A percentile compares a stretch with the other conserved stretches of the same genome.
Evolutionary conservation across 2,113 vertebrate species (phyloP).

Genomic region (Istiophorus platypterus): DNA sequence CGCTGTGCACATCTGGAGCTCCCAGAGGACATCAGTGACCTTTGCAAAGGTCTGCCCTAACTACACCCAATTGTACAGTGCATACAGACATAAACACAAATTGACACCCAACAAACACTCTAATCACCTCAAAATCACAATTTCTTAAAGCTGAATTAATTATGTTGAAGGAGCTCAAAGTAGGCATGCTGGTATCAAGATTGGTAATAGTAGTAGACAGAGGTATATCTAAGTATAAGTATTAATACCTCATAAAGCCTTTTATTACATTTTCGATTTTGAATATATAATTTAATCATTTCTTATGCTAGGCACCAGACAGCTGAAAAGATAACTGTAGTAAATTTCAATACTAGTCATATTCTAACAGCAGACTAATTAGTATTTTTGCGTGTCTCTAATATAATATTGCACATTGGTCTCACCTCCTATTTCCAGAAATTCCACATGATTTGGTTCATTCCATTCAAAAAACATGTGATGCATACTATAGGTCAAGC

Average conservation of each 20-base stretch:
- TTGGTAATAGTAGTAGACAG: not conserved
- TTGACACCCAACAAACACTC: not conserved
- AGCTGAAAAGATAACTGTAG: not conserved
- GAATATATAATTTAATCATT: too few relatives aligned
- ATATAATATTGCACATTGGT: not conserved
- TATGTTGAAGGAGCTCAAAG: not conserved
- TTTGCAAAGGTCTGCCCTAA: conserved; percentile 90
- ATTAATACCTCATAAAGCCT: not conserved
- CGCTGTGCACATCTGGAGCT: conserved; percentile 93
- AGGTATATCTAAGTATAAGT: too few relatives aligned
- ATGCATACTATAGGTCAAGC: not conserved
- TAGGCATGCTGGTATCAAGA: not conserved
- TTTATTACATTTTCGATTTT: too few relatives aligned
- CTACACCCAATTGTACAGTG: not conserved
- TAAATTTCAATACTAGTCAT: not conserved
- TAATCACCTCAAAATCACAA: not conserved
- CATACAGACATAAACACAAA: not conserved
- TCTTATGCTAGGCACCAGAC: too few relatives aligned
- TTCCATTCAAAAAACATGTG: not conserved
- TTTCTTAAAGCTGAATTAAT: conserved; percentile 6
- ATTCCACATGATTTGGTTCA: not conserved
- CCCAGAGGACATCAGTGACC: conserved; percentile 93
- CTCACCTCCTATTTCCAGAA: not conserved
- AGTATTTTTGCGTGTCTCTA: not conserved
- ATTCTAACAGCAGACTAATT: not conserved